Base-by-base conservation (phyloP, 2,113 vertebrate genomes). In the Henicopernis longicauda region DNA sequence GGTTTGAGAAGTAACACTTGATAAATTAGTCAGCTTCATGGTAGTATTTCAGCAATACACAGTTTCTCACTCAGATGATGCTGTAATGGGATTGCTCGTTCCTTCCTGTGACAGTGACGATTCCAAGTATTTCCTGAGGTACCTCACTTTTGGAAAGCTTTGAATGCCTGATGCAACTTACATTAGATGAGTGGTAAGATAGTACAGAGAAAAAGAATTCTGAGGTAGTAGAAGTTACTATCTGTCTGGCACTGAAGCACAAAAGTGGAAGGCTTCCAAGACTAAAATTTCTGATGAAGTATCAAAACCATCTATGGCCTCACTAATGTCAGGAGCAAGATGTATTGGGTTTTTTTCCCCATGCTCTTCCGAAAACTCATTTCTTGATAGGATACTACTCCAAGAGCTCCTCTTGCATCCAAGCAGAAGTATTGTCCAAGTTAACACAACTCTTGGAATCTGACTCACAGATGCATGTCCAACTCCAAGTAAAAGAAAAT, bases 331-430 rank as follows among this genome's bases (percentile, higher is more conserved):
- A 50, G 19, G 40, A 69, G 18, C 57, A 63, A 76, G 31, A 57
- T 3, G 0, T 38, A 9, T 12, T 69, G 27, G 1, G 1, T 7
- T 16, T 29, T 42, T 47, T 67, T 16, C 16, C 2, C 6, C 3
- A 5, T 47, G 13, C 5, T 91, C 9, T 94, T 89, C 54, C 77
- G 45, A 61, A 73, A 57, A 32, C 25, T 52, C 9, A 11, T 50
- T 76, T 66, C 13, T 31, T n/a, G 6, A n/a, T 49, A 31, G 22
- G 19, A 44, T 42, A 16, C 16, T 79, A 3, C n/a, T 61, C 45
- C 2, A 7, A 58, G 44, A 81, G 5, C 14, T 76, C 6, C 3
- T 81, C 16, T 81, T 65, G 26, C 6, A 34, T 52, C 29, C 62
- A 27, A 84, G 38, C 21, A 44, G 26, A 44, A 70, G 12, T 12